phyloP scores from a whole-genome alignment of 23 tunicate genomes.

The Trididemnum miniatum region DNA sequence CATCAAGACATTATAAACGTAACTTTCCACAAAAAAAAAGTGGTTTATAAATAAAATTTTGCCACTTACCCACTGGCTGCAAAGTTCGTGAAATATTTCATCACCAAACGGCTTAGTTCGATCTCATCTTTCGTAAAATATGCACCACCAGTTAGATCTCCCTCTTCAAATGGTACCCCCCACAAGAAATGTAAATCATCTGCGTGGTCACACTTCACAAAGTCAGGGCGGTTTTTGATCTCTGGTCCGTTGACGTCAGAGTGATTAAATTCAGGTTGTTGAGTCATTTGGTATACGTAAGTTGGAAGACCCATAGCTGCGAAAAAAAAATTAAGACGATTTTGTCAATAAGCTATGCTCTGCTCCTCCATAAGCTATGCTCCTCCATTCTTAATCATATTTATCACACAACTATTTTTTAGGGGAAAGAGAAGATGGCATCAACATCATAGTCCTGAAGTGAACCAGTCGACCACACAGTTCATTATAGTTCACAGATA shows the following conservation, averaged over 20 bases:
- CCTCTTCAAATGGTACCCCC: conserved; percentile 81
- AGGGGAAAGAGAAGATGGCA: too few relatives aligned
- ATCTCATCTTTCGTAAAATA: conserved; percentile 76
- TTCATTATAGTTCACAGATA: too few relatives aligned
- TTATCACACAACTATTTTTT: too few relatives aligned
- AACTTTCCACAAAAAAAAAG: too few relatives aligned
- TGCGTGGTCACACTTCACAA: conserved; percentile 80
- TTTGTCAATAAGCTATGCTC: too few relatives aligned
- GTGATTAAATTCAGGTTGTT: conserved; percentile 66
- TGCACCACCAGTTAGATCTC: conserved; percentile 65
- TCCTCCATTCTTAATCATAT: too few relatives aligned
- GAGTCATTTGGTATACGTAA: conserved; percentile 65
- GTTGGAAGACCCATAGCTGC: conserved; percentile 49
- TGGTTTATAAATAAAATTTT: too few relatives aligned
- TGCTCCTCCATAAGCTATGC: too few relatives aligned
- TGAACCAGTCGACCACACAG: too few relatives aligned
- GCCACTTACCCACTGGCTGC: conserved; percentile 77
- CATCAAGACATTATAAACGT: too few relatives aligned
- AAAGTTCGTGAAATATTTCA: conserved; percentile 79
- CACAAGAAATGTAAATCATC: conserved; percentile 69
- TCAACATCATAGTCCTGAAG: too few relatives aligned
- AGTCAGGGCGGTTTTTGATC: conserved; percentile 64
- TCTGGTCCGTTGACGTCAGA: conserved; percentile 70
- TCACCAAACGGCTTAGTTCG: conserved; percentile 62
- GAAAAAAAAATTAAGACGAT: too few relatives aligned